Base-by-base conservation (phyloP, 2,888 invertebrate genomes). In the Cephus runcator region DNA sequence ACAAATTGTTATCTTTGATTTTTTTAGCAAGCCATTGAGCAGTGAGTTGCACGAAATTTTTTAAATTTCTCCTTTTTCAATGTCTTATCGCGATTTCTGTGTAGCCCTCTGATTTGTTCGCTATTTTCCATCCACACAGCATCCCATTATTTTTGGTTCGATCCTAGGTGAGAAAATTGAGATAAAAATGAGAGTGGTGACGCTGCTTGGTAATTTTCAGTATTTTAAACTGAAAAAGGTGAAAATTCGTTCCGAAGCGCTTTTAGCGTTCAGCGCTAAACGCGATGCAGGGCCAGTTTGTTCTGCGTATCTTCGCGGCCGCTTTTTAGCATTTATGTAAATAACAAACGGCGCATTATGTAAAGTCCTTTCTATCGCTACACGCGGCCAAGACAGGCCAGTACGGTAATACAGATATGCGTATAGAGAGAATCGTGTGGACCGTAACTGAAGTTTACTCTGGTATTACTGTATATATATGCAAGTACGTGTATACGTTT, bases 281-380 rank as follows among this genome's bases (percentile, higher is more conserved):
- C 71, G 71, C 31, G 71, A 71, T 31, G 71, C 71, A 34, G 12
- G 71, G 71, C 71, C 71, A 71, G 31, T 83, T 80, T 80, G 82
- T 83, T 82, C 82, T 82, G 79, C 77, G 79, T 77, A 81, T 80
- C 80, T 81, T 81, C 56, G 80, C 79, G 78, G 77, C 80, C 40
- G 56, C 76, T 74, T 79, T 78, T 81, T 79, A 77, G 79, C 81
- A 79, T 81, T 35, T 83, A 83, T 83, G 82, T 80, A 82, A 83
- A 83, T 82, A 79, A 79, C 79, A 79, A 78, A 79, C 73, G 77
- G 76, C 69, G 78, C 78, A 81, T 83, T 82, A 83, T 83, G 82
- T 77, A 82, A 83, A 83, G 79, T 81, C 81, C 78, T 81, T 78
- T 79, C 76, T 76, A 76, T 79, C 56, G 56, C 56, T 56, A 56